phyloP scores from a whole-genome alignment of 2,888 invertebrate species.

The Melanostoma mellinum region DNA sequence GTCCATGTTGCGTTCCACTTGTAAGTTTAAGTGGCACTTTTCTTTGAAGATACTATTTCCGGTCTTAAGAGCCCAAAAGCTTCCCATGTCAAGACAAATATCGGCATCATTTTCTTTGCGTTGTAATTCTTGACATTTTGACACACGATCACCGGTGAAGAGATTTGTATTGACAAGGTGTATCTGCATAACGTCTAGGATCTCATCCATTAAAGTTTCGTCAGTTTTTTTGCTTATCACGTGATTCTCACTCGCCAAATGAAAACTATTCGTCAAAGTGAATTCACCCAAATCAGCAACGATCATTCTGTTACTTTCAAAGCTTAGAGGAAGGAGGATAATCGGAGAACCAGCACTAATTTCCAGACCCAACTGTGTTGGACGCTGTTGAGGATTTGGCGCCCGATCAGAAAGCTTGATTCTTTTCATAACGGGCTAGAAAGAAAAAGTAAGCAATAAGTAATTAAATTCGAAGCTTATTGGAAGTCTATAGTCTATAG shows the following conservation, averaged over 20 bases:
- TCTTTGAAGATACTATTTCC: slow-evolving; percentile 90
- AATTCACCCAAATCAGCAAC: slow-evolving; percentile 92
- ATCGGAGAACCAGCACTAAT: slow-evolving; percentile 86
- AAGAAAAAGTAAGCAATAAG: slow-evolving; percentile 45
- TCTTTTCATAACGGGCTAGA: slow-evolving; percentile 80
- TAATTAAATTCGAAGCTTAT: slow-evolving; percentile 19
- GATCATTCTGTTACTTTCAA: slow-evolving; percentile 89
- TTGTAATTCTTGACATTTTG: slow-evolving; percentile 70
- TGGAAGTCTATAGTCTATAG: too few species aligned
- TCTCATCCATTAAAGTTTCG: slow-evolving; percentile 76
- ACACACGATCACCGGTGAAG: slow-evolving; percentile 83
- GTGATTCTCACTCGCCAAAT: slow-evolving; percentile 83
- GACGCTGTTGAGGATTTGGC: slow-evolving; percentile 76
- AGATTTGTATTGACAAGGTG: slow-evolving; percentile 88
- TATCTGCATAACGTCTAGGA: slow-evolving; percentile 86
- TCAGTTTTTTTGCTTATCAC: slow-evolving; percentile 77
- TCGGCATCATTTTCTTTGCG: slow-evolving; percentile 66
- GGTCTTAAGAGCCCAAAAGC: slow-evolving; percentile 77
- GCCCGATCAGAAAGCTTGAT: slow-evolving; percentile 78
- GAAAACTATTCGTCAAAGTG: slow-evolving; percentile 89
- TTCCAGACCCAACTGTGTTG: slow-evolving; percentile 79
- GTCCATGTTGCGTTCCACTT: slow-evolving; percentile 92
- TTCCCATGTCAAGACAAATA: slow-evolving; percentile 78
- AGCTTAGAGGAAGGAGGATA: slow-evolving; percentile 93
- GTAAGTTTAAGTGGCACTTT: slow-evolving; percentile 90